These are phyloP conservation scores for Glossophaga mutica DNA, from an alignment of 2,797 vertebrate genomes.

Conservation along the genomic window DNA sequence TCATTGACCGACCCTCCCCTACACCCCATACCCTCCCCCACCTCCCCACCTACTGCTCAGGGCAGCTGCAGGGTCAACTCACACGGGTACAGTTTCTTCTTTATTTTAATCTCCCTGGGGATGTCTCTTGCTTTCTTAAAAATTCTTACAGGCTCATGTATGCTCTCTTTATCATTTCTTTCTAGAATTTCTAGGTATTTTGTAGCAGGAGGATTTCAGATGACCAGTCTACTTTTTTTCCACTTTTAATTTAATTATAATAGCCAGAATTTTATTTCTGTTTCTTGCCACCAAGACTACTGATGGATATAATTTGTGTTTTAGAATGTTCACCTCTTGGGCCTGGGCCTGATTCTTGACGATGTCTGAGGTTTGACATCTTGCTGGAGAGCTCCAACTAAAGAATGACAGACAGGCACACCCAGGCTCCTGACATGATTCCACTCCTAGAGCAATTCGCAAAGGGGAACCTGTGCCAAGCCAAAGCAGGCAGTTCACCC, in stretches of 20 bases:
- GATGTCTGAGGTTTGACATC: not conserved
- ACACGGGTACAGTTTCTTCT: not conserved
- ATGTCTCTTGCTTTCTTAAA: not conserved
- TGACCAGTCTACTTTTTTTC: not conserved
- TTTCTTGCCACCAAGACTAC: not conserved
- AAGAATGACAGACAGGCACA: not conserved
- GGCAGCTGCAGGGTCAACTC: not conserved
- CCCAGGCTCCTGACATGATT: not conserved
- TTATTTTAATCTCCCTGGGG: not conserved
- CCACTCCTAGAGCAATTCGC: not conserved
- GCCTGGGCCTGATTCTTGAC: not conserved
- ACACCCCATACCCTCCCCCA: not conserved
- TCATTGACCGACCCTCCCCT: too few species aligned
- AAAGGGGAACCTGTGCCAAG: not conserved
- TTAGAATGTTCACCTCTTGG: not conserved
- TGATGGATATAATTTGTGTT: not conserved
- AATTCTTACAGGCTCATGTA: not conserved
- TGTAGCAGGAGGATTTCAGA: not conserved
- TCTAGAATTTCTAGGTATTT: conserved; percentile 4
- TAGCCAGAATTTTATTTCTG: not conserved
- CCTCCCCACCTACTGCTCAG: not conserved
- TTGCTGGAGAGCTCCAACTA: not conserved
- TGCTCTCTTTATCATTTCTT: not conserved
- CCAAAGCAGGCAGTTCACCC: not conserved
- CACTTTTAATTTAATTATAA: conserved; percentile 2